Base-by-base conservation (phyloP, 2,888 invertebrate species). In the Chrysolina haemoptera region DNA sequence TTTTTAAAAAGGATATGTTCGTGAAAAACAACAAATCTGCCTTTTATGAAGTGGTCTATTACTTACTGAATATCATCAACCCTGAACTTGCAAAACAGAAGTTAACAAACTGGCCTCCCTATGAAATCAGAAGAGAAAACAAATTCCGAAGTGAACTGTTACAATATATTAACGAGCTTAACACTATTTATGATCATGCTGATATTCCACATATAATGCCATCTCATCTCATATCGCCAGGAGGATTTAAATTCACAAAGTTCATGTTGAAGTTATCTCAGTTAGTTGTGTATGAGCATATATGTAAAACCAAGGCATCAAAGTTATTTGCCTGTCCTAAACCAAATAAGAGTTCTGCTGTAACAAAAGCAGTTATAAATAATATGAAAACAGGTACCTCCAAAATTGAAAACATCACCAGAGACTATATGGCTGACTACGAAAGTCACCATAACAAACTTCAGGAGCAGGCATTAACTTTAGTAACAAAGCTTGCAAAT, bases 1-100 rank as follows among this genome's bases (percentile, higher is more conserved):
- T 85, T 16, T 86, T 87, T 53, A 86, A 83, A 70, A 82, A 78
- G 70, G 84, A 86, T 71, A 88, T 88, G 87, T 88, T 88, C 71
- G 72, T 80, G 0, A 87, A 87, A 79, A 86, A 82, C 59, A 88
- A 88, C 80, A 87, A 85, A 74, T 76, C 81, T 10, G 87, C 85
- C 18, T 87, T 87, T 71, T 84, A 85, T 53, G 83, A 87, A 70
- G 84, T 87, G 0, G 76, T 84, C 12, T 82, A 87, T 71, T 88
- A 86, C 67, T 78, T 88, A 12, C 75, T 88, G 62, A 78, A 81
- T 35, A 81, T 84, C n/a, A 72, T 87, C 22, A 80, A 86, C 78
- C 83, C 86, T 4, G 76, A 78, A 41, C 71, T 81, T 20, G 83
- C 86, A 5, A 84, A 84, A 76, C 73, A 84, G 70, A 85, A 82